Conservation (phyloP, 2,888 invertebrate species). For the Epinotia bilunana region DNA sequence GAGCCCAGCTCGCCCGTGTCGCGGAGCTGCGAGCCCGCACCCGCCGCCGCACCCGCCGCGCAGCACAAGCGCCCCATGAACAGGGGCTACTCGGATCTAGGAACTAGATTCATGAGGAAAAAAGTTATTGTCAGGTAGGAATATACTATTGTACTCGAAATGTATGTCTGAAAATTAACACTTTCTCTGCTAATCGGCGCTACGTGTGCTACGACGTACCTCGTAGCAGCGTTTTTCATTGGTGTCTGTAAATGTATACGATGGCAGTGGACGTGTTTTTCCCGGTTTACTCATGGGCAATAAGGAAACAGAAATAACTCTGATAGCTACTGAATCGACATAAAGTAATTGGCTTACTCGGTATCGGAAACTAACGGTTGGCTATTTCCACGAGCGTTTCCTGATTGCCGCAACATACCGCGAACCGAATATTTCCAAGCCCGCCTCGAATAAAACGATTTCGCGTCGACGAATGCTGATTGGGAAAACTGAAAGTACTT, state of each 20-base stretch:
- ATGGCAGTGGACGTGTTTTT: background rate
- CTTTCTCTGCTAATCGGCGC: background rate
- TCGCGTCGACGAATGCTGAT: background rate
- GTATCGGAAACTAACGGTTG: constrained; percentile 13
- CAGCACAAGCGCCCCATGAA: constrained; percentile 85
- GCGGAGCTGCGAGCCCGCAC: constrained; percentile 80
- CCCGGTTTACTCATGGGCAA: background rate
- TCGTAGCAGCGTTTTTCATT: background rate
- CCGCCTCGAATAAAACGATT: background rate
- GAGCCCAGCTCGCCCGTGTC: constrained; percentile 91
- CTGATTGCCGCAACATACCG: constrained; percentile 18
- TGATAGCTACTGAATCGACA: constrained; percentile 10
- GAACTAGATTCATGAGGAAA: constrained; percentile 90
- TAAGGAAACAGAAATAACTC: background rate
- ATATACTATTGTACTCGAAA: background rate
- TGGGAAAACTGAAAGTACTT: background rate
- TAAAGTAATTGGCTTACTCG: constrained; percentile 2
- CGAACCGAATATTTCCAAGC: constrained; percentile 3
- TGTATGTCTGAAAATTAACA: background rate
- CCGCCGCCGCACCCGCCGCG: constrained; percentile 73
- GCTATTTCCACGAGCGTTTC: constrained; percentile 22
- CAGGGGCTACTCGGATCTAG: constrained; percentile 90
- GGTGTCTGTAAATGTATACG: background rate
- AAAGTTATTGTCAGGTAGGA: constrained; percentile 92
- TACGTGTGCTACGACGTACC: background rate